Conservation (phyloP, 2,797 vertebrate species). For the Gobionotothen gibberifrons region DNA sequence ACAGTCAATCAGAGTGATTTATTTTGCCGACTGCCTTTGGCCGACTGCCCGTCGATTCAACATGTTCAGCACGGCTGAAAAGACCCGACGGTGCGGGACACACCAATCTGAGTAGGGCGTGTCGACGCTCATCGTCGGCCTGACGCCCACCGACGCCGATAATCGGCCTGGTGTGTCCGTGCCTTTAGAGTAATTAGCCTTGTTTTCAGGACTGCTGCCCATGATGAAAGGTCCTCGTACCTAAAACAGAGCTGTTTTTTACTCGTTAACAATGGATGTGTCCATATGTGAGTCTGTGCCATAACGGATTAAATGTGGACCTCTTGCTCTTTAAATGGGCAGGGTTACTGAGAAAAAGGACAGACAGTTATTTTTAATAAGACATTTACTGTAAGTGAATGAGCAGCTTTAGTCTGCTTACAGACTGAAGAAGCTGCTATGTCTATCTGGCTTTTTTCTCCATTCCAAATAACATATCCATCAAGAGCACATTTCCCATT, state of each 20-base stretch:
- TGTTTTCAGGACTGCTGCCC: slow-evolving; percentile 3
- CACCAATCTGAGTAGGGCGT: no score
- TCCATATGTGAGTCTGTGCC: neutral
- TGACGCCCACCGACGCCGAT: no score
- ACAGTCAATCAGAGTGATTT: no score
- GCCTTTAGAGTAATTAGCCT: neutral
- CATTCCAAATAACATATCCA: neutral
- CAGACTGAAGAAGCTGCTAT: neutral
- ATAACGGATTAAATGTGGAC: neutral
- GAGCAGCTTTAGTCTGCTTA: neutral
- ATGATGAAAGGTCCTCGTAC: neutral
- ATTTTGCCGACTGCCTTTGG: no score
- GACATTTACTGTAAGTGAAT: neutral
- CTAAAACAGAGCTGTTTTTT: neutral
- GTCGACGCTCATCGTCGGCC: no score
- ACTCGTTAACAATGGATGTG: neutral
- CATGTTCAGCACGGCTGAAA: no score
- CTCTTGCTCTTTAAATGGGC: neutral
- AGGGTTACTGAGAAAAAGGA: neutral
- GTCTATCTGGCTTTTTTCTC: neutral
- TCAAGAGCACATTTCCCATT: neutral
- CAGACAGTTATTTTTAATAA: neutral
- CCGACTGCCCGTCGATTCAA: no score
- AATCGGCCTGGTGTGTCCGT: no score
- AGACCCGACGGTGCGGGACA: no score